Base-by-base conservation (phyloP, 2,888 invertebrate genomes). In the Ochropleura leucogaster region DNA sequence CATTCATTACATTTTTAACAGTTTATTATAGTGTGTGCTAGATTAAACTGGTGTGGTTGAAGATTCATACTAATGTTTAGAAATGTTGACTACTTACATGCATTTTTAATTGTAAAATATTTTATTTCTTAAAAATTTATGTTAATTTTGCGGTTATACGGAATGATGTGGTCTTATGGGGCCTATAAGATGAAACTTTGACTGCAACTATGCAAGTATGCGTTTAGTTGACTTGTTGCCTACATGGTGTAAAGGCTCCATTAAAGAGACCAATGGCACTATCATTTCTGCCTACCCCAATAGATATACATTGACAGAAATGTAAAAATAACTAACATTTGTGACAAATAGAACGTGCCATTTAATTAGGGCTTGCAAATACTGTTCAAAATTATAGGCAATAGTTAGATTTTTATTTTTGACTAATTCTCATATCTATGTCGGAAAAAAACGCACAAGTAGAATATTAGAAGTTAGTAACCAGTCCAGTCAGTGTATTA, bases 291-390 rank as follows among this genome's bases (percentile, higher is more conserved):
- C 49, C 46, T 73, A 59, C 63, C 57, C 68, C 30, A 47, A 51
- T 51, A 63, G 44, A 72, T 69, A 46, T 79, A 71, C 40, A 74
- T 62, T 65, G 16, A 86, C 87, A 86, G 82, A 85, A 60, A 55
- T 72, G 49, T 71, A 46, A n/a, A 60, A 20, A 60, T 79, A 67
- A 66, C 47, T 71, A 64, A 80, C 16, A 62, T 72, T 78, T 63
- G 63, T 74, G 74, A 78, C 74, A 73, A 12, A 40, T 60, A 68
- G 75, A 68, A 71, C 16, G 85, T 85, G 85, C 85, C 82, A 85
- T 85, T 81, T 70, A 66, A 59, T 79, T 60, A 75, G 20, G 63
- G 63, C 60, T 72, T 84, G 51, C 57, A 68, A 59, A 40, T 68
- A 70, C 72, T 82, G 73, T 64, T 62, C 10, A 7, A 67, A 72